Base-by-base conservation (phyloP, 2,888 invertebrate species). In the Lasioglossum leucozonium region DNA sequence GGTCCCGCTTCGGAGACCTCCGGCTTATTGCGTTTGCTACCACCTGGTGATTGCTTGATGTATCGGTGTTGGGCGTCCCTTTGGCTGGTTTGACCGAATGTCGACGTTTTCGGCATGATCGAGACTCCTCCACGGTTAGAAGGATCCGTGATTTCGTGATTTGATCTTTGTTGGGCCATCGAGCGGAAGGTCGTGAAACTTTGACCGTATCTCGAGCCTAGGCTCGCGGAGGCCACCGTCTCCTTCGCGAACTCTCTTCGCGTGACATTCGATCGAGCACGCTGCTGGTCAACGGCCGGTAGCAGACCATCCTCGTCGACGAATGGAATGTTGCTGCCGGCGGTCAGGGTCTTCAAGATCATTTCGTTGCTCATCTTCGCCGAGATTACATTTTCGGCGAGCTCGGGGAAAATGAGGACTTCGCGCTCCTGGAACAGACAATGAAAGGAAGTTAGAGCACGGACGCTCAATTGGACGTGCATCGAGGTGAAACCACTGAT, bases 331-430 rank as follows among this genome's bases (percentile, higher is more conserved):
- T 85, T 90, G n/a, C 84, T 85, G 79, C 86, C 89, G 75, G 73
- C 89, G 75, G 84, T 80, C 71, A 89, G 71, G 51, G 84, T 82
- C 76, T 87, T 92, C 65, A 87, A 40, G 40, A 89, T 85, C 37
- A 88, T 86, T 81, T 91, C 90, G 83, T 92, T 89, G 81, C 77
- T 91, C 92, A 91, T 92, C 76, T 86, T 88, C 69, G 4, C 22
- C 30, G 62, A 67, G 37, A 5, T 82, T 58, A 69, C 83, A 79
- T 85, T 72, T 87, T 76, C 69, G 67, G 4, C 13, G 2, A 11
- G 10, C 1, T 22, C 22, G 26, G 18, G 13, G 3, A 10, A n/a
- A 26, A 0, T 16, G 22, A 16, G 1, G 3, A 22, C 18, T n/a
- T 37, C 5, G 44, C 18, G 13, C 18, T 40, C 44, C 85, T 85